phyloP scores from a whole-genome alignment of 2,113 vertebrate genomes.

The Gobio gobio region DNA sequence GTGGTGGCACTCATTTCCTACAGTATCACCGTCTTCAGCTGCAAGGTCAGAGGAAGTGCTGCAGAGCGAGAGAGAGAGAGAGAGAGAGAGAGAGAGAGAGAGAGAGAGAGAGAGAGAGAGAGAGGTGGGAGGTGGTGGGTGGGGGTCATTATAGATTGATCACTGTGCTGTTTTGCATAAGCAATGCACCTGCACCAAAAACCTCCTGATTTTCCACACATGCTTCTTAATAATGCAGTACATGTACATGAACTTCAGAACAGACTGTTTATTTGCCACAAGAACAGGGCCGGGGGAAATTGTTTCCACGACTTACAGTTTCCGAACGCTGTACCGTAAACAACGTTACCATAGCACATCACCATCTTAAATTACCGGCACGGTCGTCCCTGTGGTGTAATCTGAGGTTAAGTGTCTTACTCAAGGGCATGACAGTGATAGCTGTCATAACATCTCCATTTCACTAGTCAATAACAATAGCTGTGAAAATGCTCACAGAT shows the following conservation, averaged over 20 bases:
- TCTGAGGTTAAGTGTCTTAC: conserved; percentile 9
- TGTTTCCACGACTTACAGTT: conserved; percentile 23
- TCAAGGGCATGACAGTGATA: not conserved
- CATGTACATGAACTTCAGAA: no score
- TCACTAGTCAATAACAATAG: not conserved
- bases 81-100: conserved; percentile 30
- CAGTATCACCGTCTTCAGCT: conserved; percentile 42
- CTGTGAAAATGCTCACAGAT: not conserved
- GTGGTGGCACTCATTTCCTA: conserved; percentile 18
- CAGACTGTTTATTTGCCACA: conserved; percentile 9
- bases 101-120: conserved; percentile 18
- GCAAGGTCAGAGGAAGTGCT: conserved; percentile 53
- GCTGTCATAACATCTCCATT: not conserved
- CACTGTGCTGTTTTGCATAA: no score
- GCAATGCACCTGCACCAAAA: conserved; percentile 5
- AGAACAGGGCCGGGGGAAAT: conserved; percentile 18
- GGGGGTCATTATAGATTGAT: no score
- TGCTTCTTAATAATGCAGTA: not conserved
- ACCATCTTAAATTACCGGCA: not conserved
- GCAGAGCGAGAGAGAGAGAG: conserved; percentile 26
- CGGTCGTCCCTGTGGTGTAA: not conserved
- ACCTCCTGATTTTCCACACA: not conserved
- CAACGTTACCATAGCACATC: conserved; percentile 8
- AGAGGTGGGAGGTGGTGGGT: not conserved
- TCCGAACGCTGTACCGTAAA: conserved; percentile 7